Percentiles rank a stretch among this genome's conserved stretches.
phyloP scores from a whole-genome alignment of 2,888 invertebrate genomes.

The Gerris lacustris region DNA sequence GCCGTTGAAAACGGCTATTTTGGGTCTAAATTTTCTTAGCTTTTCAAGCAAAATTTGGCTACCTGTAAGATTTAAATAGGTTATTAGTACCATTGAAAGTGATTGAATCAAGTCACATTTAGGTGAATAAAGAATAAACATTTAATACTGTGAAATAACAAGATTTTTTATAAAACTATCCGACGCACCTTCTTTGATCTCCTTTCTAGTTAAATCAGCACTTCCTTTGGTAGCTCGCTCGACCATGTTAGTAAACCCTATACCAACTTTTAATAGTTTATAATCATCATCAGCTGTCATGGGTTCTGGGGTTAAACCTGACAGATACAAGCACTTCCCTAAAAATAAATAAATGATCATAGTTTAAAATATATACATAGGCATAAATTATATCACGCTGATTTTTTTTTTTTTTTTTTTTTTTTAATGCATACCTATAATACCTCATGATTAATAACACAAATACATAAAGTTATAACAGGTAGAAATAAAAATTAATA shows the following conservation, averaged over 20 bases:
- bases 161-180: no score
- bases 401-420: no score
- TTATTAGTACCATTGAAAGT: no score
- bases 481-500: no score
- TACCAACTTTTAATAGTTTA: conserved; percentile 81
- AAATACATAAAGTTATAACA: background rate
- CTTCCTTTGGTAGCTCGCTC: conserved; percentile 89
- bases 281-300: conserved; percentile 94
- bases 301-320: conserved; percentile 86
- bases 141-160: no score
- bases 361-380: background rate
- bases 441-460: no score
- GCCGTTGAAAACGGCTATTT: conserved; percentile 96
- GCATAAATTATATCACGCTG: background rate
- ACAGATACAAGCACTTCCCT: conserved; percentile 90
- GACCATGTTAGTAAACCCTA: conserved; percentile 98
- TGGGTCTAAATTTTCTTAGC: conserved; percentile 80
- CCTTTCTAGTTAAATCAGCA: conserved; percentile 83
- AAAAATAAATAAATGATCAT: conserved; percentile 28
- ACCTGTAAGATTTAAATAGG: conserved; percentile 37
- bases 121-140: no score
- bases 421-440: no score
- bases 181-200: conserved; percentile 70
- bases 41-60: conserved; percentile 80
- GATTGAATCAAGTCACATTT: no score